These are phyloP conservation scores for Lacanobia wlatinum DNA, from an alignment of 2,888 invertebrate genomes.

Conservation along the genomic window DNA sequence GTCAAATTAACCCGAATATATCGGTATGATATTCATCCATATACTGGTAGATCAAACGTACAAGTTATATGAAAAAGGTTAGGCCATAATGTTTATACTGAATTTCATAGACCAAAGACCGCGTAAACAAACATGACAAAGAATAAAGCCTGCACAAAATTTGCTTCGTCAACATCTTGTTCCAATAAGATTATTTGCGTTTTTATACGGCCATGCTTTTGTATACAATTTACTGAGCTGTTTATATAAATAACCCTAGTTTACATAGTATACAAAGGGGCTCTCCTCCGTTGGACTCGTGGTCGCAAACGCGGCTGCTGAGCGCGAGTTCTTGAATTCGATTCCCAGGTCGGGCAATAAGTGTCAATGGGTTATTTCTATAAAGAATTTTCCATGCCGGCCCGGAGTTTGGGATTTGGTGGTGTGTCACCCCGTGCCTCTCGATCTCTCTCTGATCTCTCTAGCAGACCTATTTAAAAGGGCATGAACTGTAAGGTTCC, in stretches of 20 bases:
- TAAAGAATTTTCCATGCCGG: too few species aligned
- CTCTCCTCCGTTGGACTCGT: neutral
- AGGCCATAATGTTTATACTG: conserved; percentile 31
- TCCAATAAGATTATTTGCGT: conserved; percentile 69
- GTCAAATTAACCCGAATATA: neutral
- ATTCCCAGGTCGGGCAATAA: too few species aligned
- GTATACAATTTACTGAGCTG: conserved; percentile 65
- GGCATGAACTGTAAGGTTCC: conserved; percentile 43
- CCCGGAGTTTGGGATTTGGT: too few species aligned
- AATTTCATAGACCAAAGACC: conserved; percentile 15
- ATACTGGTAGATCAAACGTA: conserved; percentile 24
- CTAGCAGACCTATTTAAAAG: neutral
- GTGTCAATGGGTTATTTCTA: too few species aligned
- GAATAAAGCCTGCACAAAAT: conserved; percentile 57
- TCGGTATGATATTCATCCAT: neutral
- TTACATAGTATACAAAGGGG: conserved; percentile 54
- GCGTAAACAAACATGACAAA: conserved; percentile 29
- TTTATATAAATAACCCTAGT: conserved; percentile 61
- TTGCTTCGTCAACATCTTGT: conserved; percentile 64
- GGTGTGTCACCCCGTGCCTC: too few species aligned
- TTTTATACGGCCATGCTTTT: conserved; percentile 66
- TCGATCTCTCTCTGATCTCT: too few species aligned
- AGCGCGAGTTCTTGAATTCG: too few species aligned
- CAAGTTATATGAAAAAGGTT: conserved; percentile 21
- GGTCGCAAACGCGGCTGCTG: too few species aligned